Evolutionary conservation across 2,888 invertebrate genomes (phyloP).

Genomic region (Latheticus oryzae): DNA sequence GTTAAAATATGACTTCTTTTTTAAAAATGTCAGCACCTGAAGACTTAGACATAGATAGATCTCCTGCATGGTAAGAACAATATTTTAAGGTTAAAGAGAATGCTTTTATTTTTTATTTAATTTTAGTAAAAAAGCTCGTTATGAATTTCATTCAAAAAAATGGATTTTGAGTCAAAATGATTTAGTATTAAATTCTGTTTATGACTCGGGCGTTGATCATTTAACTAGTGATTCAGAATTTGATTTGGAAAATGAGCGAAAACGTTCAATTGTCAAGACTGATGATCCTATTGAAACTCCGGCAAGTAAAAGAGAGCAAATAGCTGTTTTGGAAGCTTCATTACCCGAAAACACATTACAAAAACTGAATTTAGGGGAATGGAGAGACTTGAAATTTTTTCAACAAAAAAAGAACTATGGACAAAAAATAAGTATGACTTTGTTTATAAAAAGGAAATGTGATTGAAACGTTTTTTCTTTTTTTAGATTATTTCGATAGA

Average conservation of each 20-base stretch:
- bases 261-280: not conserved
- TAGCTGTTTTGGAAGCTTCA: conserved; percentile 57
- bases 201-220: conserved; percentile 73
- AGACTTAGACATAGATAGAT: conserved; percentile 56
- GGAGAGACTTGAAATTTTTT: conserved; percentile 34
- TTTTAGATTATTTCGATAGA: conserved; percentile 75
- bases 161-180: conserved; percentile 60
- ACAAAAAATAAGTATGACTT: conserved; percentile 29
- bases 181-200: conserved; percentile 67
- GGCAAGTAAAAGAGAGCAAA: conserved; percentile 15
- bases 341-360: conserved; percentile 58
- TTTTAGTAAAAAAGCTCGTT: conserved; percentile 60
- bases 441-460: too few relatives aligned
- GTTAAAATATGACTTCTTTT: too few relatives aligned
- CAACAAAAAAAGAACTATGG: not conserved
- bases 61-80: conserved; percentile 57
- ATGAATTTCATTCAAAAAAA: conserved; percentile 50
- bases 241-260: conserved; percentile 40
- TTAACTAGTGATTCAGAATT: conserved; percentile 63
- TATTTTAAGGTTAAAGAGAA: conserved; percentile 20
- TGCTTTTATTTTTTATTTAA: too few relatives aligned
- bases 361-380: conserved; percentile 56
- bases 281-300: not conserved
- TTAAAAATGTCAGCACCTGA: conserved; percentile 55
- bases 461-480: too few relatives aligned